phyloP scores from a whole-genome alignment of 1,140 invertebrate species.

The Bombus pyrosoma region DNA sequence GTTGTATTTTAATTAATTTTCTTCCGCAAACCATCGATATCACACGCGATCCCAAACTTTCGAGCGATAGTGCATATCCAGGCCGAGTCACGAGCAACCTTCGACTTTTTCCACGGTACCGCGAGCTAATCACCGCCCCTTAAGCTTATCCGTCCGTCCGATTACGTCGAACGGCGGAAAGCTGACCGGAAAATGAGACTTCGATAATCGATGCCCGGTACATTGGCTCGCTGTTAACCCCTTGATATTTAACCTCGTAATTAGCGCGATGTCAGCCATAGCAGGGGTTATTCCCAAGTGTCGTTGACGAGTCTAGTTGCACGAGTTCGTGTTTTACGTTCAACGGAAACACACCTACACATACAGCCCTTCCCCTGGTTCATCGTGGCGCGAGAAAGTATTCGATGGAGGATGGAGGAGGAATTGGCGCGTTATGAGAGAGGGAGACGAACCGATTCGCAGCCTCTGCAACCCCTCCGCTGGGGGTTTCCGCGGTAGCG shows the following conservation, averaged over 20 bases:
- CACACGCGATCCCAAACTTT: no score
- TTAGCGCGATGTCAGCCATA: constrained; percentile 69
- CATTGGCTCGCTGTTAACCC: constrained; percentile 76
- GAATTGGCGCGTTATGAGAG: constrained; percentile 50
- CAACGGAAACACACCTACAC: constrained; percentile 4
- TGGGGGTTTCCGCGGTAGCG: constrained; percentile 77
- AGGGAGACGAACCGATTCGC: constrained; percentile 30
- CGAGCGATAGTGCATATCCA: neutral
- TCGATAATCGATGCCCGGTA: constrained; percentile 57
- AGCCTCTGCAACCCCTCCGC: constrained; percentile 62
- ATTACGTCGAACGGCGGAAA: constrained; percentile 27
- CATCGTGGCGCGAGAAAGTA: constrained; percentile 41
- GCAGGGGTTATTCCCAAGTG: constrained; percentile 19
- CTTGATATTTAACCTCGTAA: constrained; percentile 80
- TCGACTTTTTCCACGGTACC: neutral
- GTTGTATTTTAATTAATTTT: no score
- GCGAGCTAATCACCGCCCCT: constrained; percentile 22
- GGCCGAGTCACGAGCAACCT: neutral
- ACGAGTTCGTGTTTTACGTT: constrained; percentile 12
- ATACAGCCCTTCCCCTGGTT: neutral
- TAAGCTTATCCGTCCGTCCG: constrained; percentile 48
- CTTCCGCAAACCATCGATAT: no score
- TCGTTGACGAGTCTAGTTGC: constrained; percentile 16
- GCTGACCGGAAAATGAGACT: constrained; percentile 21
- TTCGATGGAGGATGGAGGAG: constrained; percentile 10